Percentiles rank a stretch among this genome's conserved stretches.
Evolutionary conservation across 2,797 vertebrate genomes (phyloP).

Genomic region (Pseudochirops corinnae): DNA sequence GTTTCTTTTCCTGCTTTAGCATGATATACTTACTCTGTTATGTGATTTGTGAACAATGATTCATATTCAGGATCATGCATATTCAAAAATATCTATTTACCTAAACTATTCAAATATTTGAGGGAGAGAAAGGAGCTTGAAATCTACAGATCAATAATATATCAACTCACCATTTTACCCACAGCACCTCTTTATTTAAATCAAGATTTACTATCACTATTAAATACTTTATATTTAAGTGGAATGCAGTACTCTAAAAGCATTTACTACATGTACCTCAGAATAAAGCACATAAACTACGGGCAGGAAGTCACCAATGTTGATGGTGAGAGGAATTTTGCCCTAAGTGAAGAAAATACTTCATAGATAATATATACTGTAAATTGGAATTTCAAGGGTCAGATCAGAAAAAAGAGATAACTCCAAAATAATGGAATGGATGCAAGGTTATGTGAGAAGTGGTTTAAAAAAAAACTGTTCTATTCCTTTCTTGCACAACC

Average conservation of each 20-base stretch:
- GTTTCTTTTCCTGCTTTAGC: neutral
- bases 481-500: neutral
- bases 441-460: constrained; percentile 27
- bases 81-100: neutral
- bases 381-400: constrained; percentile 42
- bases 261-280: constrained; percentile 23
- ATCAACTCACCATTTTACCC: constrained; percentile 2
- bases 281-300: constrained; percentile 18
- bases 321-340: constrained; percentile 40
- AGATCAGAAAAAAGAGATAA: constrained; percentile 48
- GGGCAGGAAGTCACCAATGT: neutral
- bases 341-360: constrained; percentile 54
- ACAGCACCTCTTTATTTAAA: constrained; percentile 2
- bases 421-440: constrained; percentile 15
- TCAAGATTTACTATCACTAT: constrained; percentile 26
- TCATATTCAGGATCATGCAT: neutral
- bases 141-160: neutral
- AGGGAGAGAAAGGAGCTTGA: neutral
- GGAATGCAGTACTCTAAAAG: constrained; percentile 26
- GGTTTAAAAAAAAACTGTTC: neutral
- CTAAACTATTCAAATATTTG: constrained; percentile 44
- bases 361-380: constrained; percentile 38
- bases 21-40: neutral
- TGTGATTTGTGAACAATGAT: neutral
- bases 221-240: constrained; percentile 34